These are phyloP conservation scores for Prionailurus viverrinus DNA, from an alignment of 2,113 vertebrate genomes.

Conservation along the genomic window DNA sequence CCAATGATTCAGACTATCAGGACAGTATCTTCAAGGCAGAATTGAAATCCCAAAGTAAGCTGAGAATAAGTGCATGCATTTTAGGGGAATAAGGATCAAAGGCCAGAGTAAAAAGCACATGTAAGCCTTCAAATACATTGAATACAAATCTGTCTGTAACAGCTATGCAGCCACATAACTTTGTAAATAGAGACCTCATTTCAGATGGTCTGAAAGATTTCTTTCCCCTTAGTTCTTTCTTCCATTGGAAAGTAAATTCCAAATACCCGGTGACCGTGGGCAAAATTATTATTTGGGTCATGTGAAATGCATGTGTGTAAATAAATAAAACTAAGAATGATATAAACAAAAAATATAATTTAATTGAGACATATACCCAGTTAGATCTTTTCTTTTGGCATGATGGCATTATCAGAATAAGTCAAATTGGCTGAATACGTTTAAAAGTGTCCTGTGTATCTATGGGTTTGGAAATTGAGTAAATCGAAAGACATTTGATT, in stretches of 20 bases:
- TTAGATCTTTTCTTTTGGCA: background rate
- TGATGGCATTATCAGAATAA: background rate
- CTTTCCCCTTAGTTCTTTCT: background rate
- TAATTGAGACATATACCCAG: background rate
- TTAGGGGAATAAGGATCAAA: slow-evolving; percentile 56
- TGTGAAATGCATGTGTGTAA: background rate
- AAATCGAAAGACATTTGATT: slow-evolving; percentile 20
- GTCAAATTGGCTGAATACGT: background rate
- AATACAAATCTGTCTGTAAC: background rate
- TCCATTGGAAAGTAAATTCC: background rate
- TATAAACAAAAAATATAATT: background rate
- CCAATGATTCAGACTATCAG: slow-evolving; percentile 68
- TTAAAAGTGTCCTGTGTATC: background rate
- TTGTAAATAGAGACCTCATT: slow-evolving; percentile 47
- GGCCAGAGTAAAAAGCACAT: background rate
- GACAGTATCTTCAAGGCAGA: slow-evolving; percentile 71
- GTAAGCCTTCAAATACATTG: background rate
- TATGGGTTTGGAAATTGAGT: background rate
- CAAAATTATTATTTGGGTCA: slow-evolving; percentile 23
- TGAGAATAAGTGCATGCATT: slow-evolving; percentile 54
- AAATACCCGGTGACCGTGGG: background rate
- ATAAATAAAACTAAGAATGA: background rate
- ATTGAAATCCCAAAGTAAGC: slow-evolving; percentile 62
- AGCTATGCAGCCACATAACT: background rate
- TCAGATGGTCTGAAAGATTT: background rate